These are phyloP conservation scores for Anorthoa munda DNA, from an alignment of 2,888 invertebrate species.

Conservation along the genomic window DNA sequence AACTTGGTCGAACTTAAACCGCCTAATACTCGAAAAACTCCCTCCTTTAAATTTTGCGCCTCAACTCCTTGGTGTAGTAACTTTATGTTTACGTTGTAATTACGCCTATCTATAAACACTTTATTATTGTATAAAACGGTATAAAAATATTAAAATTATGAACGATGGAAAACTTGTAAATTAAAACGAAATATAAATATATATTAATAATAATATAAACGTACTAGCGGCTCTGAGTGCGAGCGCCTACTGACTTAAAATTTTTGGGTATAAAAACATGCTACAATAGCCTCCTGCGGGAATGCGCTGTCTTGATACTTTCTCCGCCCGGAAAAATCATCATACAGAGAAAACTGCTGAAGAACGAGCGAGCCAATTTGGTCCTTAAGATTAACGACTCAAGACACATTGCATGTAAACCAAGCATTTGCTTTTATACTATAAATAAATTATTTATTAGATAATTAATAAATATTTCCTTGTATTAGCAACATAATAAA, in stretches of 20 bases:
- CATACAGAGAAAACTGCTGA: slow-evolving; percentile 59
- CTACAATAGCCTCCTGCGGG: slow-evolving; percentile 89
- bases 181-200: slow-evolving; percentile 91
- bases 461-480: slow-evolving; percentile 12
- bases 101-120: slow-evolving; percentile 90
- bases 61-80: slow-evolving; percentile 62
- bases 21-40: slow-evolving; percentile 62
- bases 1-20: slow-evolving; percentile 73
- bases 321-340: slow-evolving; percentile 71
- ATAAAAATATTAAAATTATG: slow-evolving; percentile 91
- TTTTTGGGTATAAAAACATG: slow-evolving; percentile 91
- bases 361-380: slow-evolving; percentile 64
- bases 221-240: slow-evolving; percentile 90
- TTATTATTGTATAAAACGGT: slow-evolving; percentile 90
- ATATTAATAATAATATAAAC: slow-evolving; percentile 91
- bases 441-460: slow-evolving; percentile 36
- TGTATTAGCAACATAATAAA: background rate
- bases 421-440: slow-evolving; percentile 16
- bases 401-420: slow-evolving; percentile 39
- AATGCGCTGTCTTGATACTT: slow-evolving; percentile 83
- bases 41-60: slow-evolving; percentile 52
- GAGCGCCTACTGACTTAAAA: slow-evolving; percentile 91
- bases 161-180: slow-evolving; percentile 91
- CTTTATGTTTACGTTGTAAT: slow-evolving; percentile 80
- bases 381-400: slow-evolving; percentile 59